phyloP scores from a whole-genome alignment of 2,113 vertebrate genomes.

The Eupsittula cactorum region DNA sequence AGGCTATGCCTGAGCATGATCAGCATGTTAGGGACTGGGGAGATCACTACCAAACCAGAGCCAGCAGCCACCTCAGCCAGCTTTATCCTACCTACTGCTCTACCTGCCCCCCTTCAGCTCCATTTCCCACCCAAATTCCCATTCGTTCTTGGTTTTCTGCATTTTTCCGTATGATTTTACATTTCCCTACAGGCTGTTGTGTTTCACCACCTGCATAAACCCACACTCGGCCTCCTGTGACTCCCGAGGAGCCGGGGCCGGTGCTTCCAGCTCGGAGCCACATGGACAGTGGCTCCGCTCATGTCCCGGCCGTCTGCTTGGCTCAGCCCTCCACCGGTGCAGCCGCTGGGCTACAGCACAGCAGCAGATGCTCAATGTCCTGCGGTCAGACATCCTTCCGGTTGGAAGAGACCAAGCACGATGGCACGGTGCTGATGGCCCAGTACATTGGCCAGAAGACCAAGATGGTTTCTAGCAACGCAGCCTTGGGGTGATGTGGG shows the following conservation, averaged over 20 bases:
- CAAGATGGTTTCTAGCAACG: fast-evolving
- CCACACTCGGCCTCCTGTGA: background rate
- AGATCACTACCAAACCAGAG: background rate
- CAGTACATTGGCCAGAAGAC: background rate
- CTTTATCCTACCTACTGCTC: background rate
- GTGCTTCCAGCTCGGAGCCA: background rate
- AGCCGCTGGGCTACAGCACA: fast-evolving
- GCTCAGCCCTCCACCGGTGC: background rate
- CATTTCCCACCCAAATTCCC: background rate
- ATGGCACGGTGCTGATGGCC: fast-evolving
- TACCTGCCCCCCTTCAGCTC: background rate
- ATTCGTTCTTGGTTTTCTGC: fast-evolving
- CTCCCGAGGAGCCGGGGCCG: fast-evolving
- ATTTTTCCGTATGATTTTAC: background rate
- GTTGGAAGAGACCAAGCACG: background rate
- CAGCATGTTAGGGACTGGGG: background rate
- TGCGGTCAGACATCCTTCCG: background rate
- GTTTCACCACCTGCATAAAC: background rate
- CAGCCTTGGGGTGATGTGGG: background rate
- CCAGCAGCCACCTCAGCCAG: background rate
- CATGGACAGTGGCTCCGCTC: background rate
- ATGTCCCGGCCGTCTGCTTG: background rate
- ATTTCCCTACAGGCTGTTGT: background rate
- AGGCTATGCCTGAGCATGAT: background rate
- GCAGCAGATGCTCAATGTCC: background rate